Base-by-base conservation (phyloP, 2,888 invertebrate species). In the Thysanoteuthis rhombus region DNA sequence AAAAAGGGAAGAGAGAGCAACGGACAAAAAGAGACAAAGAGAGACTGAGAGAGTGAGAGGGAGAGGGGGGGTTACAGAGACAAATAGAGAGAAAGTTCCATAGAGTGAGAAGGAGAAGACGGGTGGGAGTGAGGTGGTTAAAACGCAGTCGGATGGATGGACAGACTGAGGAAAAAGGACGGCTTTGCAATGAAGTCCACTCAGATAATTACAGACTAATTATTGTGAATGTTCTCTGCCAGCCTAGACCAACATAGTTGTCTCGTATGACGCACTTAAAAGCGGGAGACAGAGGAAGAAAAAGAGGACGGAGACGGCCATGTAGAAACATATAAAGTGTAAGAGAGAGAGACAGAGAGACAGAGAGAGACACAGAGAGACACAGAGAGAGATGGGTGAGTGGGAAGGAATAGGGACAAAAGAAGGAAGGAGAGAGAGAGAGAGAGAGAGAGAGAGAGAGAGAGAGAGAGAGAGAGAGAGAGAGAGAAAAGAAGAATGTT, bases 191-290 rank as follows among this genome's bases (percentile, higher is more conserved):
- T 19, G 12, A n/a, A 75, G 75, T 75, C 75, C 75, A 75, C 75
- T 75, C n/a, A 36, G 75, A 75, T 75, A 75, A 75, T 75, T 75
- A n/a, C 75, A n/a, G 75, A 75, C 75, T 75, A 75, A 75, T 75
- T 75, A 75, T 75, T n/a, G 75, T 12, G 75, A 75, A 75, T 75
- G 75, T 75, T 75, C 75, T 75, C n/a, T 75, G n/a, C 75, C 75
- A 75, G 36, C 75, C 75, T n/a, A 75, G 75, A 75, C 75, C 75
- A n/a, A 75, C 75, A n/a, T 75, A 75, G 75, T 19, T 75, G 75
- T 75, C 75, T 75, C 75, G 75, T n/a, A 75, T 75, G n/a, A 75
- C 75, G 75, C 75, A 75, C 75, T n/a, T 75, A 75, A 75, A 75
- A 75, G n/a, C n/a, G 75, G 75, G n/a, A 36, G n/a, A n/a, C 12